Percentiles rank a stretch among this genome's conserved stretches.
Evolutionary conservation across 2,888 invertebrate genomes (phyloP).

Genomic region (Galerucella nymphaeae): DNA sequence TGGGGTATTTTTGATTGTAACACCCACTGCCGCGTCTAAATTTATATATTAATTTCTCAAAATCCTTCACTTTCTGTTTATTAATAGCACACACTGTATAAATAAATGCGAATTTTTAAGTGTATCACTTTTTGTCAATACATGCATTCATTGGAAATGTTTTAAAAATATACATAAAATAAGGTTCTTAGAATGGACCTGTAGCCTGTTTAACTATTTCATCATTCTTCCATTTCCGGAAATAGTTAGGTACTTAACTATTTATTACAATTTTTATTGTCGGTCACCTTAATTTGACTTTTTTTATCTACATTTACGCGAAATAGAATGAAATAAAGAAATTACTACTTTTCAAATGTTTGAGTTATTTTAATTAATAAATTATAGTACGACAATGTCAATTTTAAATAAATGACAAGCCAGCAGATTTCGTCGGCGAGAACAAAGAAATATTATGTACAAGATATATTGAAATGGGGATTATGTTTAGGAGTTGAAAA

Average conservation of each 20-base stretch:
- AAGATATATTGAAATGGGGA: too few relatives aligned
- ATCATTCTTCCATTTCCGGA: slow-evolving; percentile 27
- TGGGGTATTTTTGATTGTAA: too few relatives aligned
- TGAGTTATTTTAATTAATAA: too few relatives aligned
- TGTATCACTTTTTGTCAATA: background rate
- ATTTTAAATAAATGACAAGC: too few relatives aligned
- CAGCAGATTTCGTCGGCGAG: too few relatives aligned
- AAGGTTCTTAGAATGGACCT: background rate
- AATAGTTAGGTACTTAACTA: slow-evolving; percentile 44
- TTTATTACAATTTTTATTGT: slow-evolving; percentile 59
- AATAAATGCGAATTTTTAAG: background rate
- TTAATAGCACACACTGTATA: too few relatives aligned
- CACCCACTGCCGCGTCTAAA: too few relatives aligned
- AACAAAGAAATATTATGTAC: too few relatives aligned
- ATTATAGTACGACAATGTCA: too few relatives aligned
- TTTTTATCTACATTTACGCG: slow-evolving; percentile 45
- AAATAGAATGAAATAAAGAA: slow-evolving; percentile 4
- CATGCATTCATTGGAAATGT: background rate
- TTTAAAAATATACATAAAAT: background rate
- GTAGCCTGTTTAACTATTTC: slow-evolving; percentile 25
- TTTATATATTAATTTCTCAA: too few relatives aligned
- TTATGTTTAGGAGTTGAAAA: too few relatives aligned
- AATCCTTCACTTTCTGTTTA: too few relatives aligned
- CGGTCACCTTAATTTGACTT: slow-evolving; percentile 63
- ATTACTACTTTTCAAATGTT: slow-evolving; percentile 8